Percentiles rank a stretch among this genome's conserved stretches.
phyloP scores from a whole-genome alignment of 2,113 vertebrate species.

The Psilopsiagon aurifrons region DNA sequence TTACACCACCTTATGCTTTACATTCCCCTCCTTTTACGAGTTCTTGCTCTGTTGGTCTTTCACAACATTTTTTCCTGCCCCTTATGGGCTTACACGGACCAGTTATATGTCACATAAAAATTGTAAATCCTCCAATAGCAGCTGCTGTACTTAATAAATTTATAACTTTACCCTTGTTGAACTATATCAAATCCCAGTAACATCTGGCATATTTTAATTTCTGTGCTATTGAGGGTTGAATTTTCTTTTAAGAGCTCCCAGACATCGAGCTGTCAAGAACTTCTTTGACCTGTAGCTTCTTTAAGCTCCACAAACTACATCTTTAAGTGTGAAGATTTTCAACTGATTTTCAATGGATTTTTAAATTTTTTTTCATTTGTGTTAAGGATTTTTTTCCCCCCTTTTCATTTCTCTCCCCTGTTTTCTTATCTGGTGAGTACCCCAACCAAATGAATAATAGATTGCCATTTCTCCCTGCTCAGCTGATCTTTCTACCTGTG shows the following conservation, averaged over 20 bases:
- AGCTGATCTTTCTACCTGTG: not conserved
- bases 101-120: slow-evolving; percentile 36
- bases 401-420: not conserved
- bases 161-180: slow-evolving; percentile 52
- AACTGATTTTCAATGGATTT: not conserved
- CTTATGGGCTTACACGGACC: slow-evolving; percentile 46
- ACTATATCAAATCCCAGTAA: slow-evolving; percentile 39
- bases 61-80: slow-evolving; percentile 38
- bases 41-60: slow-evolving; percentile 27
- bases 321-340: not conserved
- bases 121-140: slow-evolving; percentile 54
- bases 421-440: not conserved
- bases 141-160: slow-evolving; percentile 63
- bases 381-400: not conserved
- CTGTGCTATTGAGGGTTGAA: slow-evolving; percentile 36
- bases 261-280: slow-evolving; percentile 43
- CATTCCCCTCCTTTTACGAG: not conserved
- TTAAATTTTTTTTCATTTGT: not conserved
- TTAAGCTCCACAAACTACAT: not conserved
- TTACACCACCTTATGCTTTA: not conserved
- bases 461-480: not conserved
- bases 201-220: slow-evolving; percentile 74
- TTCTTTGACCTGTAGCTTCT: slow-evolving; percentile 34
- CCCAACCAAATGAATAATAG: not conserved
- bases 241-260: slow-evolving; percentile 65